Base-by-base conservation (phyloP, 2,113 vertebrate genomes). In the Pampusana beccarii region DNA sequence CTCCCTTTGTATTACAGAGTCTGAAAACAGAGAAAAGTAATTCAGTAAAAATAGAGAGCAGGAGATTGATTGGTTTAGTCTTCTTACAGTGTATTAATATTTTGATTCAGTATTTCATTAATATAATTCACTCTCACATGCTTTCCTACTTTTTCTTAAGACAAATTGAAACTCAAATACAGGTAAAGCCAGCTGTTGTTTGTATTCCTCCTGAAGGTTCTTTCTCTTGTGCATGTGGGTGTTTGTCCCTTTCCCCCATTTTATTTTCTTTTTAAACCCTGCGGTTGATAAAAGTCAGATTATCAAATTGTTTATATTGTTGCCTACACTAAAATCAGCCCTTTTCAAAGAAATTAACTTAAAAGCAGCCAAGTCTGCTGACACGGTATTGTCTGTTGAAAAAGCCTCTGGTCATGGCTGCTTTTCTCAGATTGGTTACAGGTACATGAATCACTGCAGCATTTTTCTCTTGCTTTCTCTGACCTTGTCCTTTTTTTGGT, bases 81-180 rank as follows among this genome's bases (percentile, higher is more conserved):
- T 54, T 88, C 51, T 80, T 75, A 29, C 36, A 21, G 20, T 50
- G 31, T 34, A 83, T 93, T 90, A 79, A 48, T 90, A 78, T 81
- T 96, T 96, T 79, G 40, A 51, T 69, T 92, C 65, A 86, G 40
- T 88, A 83, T 96, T 94, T 92, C 82, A 74, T 82, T 92, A 73
- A 60, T 82, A 62, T 44, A 66, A 70, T 77, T 80, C 69, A 74
- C 21, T 78, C 31, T 85, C 77, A 61, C 7, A 16, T 44, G 51
- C 61, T 42, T 71, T 88, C 91, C 23, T 58, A 19, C 13, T 46
- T 79, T 70, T 90, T 67, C 51, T 33, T 46, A n/a, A 81, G 77
- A 86, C 93, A 84, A 96, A 85, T 7, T 85, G 51, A 86, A 95
- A 93, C 90, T 85, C 80, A 77, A 94, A 83, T 48, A 29, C 29